A percentile compares a stretch with the other conserved stretches of the same genome.
These are phyloP conservation scores for Holacanthus passer DNA, from an alignment of 2,113 vertebrate genomes.

Conservation along the genomic window DNA sequence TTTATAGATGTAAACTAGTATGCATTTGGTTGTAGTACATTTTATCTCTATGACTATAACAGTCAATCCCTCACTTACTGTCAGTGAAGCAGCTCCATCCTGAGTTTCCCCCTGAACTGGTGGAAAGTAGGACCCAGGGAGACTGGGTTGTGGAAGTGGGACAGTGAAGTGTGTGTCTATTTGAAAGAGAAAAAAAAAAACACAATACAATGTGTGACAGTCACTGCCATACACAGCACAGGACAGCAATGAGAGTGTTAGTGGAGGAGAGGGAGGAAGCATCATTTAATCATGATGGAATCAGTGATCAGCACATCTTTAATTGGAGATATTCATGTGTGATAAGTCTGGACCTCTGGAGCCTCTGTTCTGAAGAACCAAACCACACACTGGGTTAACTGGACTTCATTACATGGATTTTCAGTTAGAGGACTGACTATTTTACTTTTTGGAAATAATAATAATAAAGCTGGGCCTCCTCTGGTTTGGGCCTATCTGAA, in stretches of 20 bases:
- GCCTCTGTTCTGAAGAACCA: not conserved
- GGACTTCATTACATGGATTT: not conserved
- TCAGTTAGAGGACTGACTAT: not conserved
- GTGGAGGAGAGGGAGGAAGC: constrained; percentile 38
- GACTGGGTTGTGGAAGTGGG: constrained; percentile 34
- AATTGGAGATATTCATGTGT: constrained; percentile 3
- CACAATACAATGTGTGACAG: constrained; percentile 86
- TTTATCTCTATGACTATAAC: not conserved
- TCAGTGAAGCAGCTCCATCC: not conserved
- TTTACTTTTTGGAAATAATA: not conserved
- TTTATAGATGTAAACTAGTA: not conserved
- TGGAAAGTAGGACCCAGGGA: constrained; percentile 81
- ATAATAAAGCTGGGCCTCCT: not conserved
- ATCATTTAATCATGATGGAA: constrained; percentile 48
- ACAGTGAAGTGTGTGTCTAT: constrained; percentile 83
- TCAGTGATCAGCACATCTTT: constrained; percentile 29
- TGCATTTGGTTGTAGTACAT: not conserved
- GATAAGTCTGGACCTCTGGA: not conserved
- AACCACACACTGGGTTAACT: not conserved
- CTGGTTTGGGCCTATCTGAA: not conserved
- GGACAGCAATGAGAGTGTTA: constrained; percentile 50
- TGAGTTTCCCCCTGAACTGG: not conserved
- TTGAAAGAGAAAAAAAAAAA: constrained; percentile 59
- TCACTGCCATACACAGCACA: constrained; percentile 83
- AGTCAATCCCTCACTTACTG: no score